Percentiles rank a stretch among this genome's conserved stretches.
These are phyloP conservation scores for Apodemus speciosus DNA, from an alignment of 2,113 vertebrate genomes.

Conservation along the genomic window DNA sequence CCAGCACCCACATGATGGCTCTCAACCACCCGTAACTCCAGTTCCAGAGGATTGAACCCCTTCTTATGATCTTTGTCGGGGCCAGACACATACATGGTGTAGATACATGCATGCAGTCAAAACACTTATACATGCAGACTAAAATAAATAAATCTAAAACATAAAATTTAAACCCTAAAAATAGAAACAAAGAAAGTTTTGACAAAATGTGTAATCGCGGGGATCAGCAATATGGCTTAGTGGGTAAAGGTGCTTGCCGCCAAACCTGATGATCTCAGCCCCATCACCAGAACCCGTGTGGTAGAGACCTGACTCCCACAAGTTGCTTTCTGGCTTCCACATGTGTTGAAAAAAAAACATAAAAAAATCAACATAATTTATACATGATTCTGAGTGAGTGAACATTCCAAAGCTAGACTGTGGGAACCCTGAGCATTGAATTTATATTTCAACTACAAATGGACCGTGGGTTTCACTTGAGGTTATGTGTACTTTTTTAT, in stretches of 20 bases:
- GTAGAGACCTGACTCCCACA: not conserved
- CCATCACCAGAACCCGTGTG: not conserved
- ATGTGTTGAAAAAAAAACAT: not conserved
- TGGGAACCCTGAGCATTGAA: not conserved
- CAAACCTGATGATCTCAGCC: not conserved
- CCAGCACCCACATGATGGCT: not conserved
- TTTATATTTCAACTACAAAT: not conserved
- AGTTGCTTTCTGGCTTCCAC: not conserved
- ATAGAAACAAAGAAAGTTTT: not conserved
- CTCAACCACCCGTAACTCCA: too few relatives aligned
- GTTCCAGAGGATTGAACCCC: not conserved
- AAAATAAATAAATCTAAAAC: not conserved
- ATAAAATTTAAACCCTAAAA: not conserved
- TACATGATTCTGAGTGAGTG: not conserved
- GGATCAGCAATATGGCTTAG: not conserved
- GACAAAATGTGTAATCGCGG: not conserved
- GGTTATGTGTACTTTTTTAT: not conserved
- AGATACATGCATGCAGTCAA: not conserved
- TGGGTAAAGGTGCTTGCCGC: not conserved
- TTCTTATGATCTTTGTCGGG: not conserved
- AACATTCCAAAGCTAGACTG: not conserved
- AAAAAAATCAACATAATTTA: not conserved
- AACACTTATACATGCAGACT: not conserved
- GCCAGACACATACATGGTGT: not conserved
- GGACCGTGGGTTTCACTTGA: not conserved